Conservation (phyloP, 2,797 vertebrate genomes). For the Mormyrus hasselquistii region DNA sequence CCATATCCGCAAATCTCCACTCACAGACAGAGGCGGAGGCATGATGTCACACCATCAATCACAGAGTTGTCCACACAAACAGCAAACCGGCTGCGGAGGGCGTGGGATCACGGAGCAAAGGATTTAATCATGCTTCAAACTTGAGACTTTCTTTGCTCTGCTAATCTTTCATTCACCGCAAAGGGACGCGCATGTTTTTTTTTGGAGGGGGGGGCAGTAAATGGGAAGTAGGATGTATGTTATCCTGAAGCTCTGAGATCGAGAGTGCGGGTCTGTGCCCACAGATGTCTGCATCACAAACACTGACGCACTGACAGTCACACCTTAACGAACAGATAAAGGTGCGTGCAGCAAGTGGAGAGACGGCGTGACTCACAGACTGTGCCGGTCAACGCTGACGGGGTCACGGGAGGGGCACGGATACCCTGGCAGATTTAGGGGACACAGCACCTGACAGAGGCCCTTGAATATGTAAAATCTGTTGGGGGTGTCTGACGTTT, state of each 20-base stretch:
- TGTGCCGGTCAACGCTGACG: background rate
- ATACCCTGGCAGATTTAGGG: background rate
- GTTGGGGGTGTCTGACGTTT: background rate
- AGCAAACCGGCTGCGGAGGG: background rate
- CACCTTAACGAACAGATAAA: background rate
- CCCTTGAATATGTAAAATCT: background rate
- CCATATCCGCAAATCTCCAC: background rate
- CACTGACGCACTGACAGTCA: background rate
- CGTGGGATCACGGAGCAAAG: background rate
- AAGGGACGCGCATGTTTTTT: background rate
- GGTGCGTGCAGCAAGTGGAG: background rate
- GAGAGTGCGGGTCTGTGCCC: background rate
- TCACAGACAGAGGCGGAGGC: background rate
- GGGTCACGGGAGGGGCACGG: background rate
- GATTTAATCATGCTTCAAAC: background rate
- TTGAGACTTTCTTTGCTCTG: background rate
- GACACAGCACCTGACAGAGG: background rate
- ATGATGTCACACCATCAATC: background rate
- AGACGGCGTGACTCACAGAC: background rate
- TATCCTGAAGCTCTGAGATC: background rate
- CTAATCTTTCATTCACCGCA: background rate
- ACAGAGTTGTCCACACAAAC: background rate
- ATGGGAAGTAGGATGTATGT: no score
- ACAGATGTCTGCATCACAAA: background rate
- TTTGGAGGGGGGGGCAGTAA: background rate